Evolutionary conservation across 2,797 vertebrate species (phyloP), one percentile per base, ranked within the genome.

Genomic region (Parambassis ranga): DNA sequence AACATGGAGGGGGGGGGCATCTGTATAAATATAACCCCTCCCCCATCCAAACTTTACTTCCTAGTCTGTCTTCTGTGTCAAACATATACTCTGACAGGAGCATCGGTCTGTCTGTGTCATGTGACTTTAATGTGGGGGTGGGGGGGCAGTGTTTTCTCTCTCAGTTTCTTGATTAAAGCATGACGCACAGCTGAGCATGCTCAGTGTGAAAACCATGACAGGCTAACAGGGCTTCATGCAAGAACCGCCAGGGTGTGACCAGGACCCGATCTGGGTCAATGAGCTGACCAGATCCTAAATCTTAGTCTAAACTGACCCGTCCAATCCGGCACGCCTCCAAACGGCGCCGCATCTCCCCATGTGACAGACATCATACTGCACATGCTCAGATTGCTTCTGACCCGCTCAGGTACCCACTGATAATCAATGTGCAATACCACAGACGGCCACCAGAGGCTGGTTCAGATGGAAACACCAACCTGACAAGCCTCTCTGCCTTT

Each of bases 61-160:
- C 78, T 63, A 44, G 58, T 89, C 82, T 82, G 81, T 90, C 83
- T 74, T 85, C 79, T 77, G 78, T 91, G 86, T 91, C 76, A 64
- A 86, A 88, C 79, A 59, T 83, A 53, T 88, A 80, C 78, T 87
- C 82, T 52, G 62, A 62, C 79, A 79, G 81, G 75, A 88, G 83
- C 83, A 19, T 87, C 75, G 57, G 38, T 85, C 86, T 86, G 80
- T 82, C 86, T 84, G 81, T 89, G 86, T 88, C 77, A 84, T 84
- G 82, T 87, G 88, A 89, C 79, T 71, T 55, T 50, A 56, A 46
- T 75, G 68, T 72, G 53, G 13, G 79, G 69, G 65, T 38, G 76
- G 67, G 66, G 42, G 39, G n/a, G 13, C 30, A 10, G 33, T 8
- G 33, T 65, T 62, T 27, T 20, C 26, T 49, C 49, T 5, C 46